Base-by-base conservation (phyloP, 2,888 invertebrate genomes). In the Xanthorhoe spadicearia region DNA sequence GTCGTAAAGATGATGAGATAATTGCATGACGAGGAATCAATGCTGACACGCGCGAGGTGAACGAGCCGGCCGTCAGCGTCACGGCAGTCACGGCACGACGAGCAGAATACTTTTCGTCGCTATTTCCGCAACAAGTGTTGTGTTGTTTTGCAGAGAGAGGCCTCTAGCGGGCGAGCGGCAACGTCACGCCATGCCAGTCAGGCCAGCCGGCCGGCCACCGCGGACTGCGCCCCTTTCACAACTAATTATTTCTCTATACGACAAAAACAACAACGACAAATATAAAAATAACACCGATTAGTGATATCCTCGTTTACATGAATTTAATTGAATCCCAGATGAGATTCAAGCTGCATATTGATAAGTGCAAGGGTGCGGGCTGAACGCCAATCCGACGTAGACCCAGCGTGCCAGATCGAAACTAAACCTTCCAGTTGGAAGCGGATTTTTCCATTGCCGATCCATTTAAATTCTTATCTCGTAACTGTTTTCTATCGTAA, bases 61-160 rank as follows among this genome's bases (percentile, higher is more conserved):
- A 87, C 81, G 86, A 72, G 83, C 84, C 73, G 77, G 77, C 76
- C 73, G 79, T 75, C 74, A 35, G 38, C 59, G 61, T 55, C 61
- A 58, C 53, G 63, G 68, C 71, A 68, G 78, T 74, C 74, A 77
- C 81, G 81, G 77, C 81, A 82, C 82, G 78, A 75, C 83, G 80
- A 83, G 81, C 85, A 83, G 53, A 83, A 83, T 84, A 83, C 81
- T 87, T 87, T 87, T 87, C 86, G 83, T 83, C 86, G 88, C 91
- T 92, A 90, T 92, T 91, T 91, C 90, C 88, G 90, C 92, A 88
- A 88, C 90, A 88, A 92, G 89, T 90, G 90, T 90, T 92, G 89
- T 90, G 90, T 90, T 92, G 90, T 90, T 91, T 90, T 87, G 89
- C 86, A 84, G 85, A 85, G 84, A 86, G 90, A 87, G 91, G 91